phyloP scores from a whole-genome alignment of 2,797 vertebrate genomes.

The Pelobates cultripes region DNA sequence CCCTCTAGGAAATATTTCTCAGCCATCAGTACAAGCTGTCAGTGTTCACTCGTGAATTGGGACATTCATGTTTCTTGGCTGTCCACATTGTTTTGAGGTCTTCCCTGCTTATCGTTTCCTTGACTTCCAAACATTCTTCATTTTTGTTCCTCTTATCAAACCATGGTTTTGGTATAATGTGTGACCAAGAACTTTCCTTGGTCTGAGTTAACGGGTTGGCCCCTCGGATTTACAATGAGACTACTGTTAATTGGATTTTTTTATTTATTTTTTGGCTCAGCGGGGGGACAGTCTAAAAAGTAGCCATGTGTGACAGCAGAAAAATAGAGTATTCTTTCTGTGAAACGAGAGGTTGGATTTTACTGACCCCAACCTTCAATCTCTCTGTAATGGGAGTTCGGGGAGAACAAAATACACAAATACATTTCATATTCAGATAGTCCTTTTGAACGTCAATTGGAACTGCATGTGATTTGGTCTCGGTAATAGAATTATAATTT shows the following conservation, averaged over 20 bases:
- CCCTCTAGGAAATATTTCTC: slow-evolving; percentile 24
- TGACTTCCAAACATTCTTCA: slow-evolving; percentile 32
- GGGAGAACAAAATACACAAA: slow-evolving; percentile 1
- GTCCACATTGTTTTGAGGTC: slow-evolving; percentile 38
- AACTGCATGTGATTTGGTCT: slow-evolving; percentile 4
- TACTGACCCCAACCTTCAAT: slow-evolving; percentile 32
- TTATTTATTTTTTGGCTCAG: not conserved
- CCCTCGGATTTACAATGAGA: slow-evolving; percentile 28
- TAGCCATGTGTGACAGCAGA: not conserved
- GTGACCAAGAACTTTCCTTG: slow-evolving; percentile 16
- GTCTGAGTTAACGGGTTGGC: not conserved
- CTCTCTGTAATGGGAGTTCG: slow-evolving; percentile 10
- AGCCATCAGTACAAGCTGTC: slow-evolving; percentile 36
- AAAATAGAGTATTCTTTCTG: slow-evolving; percentile 14
- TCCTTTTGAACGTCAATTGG: slow-evolving; percentile 1
- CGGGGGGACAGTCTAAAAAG: slow-evolving; percentile 10
- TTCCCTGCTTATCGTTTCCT: slow-evolving; percentile 9
- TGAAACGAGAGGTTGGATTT: slow-evolving; percentile 8
- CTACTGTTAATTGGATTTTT: slow-evolving; percentile 11
- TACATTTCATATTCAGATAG: slow-evolving; percentile 21
- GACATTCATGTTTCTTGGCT: slow-evolving; percentile 48
- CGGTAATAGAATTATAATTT: slow-evolving; percentile 2
- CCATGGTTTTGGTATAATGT: slow-evolving; percentile 26
- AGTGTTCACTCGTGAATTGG: slow-evolving; percentile 46
- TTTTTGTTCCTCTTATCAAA: slow-evolving; percentile 23